phyloP scores from a whole-genome alignment of 2,113 vertebrate species.

The Tragulus kanchil region DNA sequence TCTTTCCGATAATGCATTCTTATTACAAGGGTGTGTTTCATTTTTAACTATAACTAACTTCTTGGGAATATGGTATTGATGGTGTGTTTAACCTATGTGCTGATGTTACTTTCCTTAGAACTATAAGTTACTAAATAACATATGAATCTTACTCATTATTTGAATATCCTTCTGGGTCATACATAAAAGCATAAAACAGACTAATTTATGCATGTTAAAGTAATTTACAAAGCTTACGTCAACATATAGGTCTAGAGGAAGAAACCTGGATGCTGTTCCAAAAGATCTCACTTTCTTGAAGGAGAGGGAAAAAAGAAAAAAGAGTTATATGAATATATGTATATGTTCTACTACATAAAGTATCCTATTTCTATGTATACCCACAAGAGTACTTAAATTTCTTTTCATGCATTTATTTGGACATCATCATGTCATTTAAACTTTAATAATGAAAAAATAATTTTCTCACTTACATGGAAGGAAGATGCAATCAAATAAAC shows the following conservation, averaged over 20 bases:
- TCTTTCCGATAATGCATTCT: neutral
- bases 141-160: neutral
- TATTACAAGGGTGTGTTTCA: neutral
- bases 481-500: neutral
- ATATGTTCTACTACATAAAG: neutral
- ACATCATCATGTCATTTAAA: neutral
- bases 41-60: conserved; percentile 3
- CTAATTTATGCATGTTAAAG: neutral
- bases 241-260: conserved; percentile 11
- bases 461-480: neutral
- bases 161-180: neutral
- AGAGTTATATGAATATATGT: neutral
- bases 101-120: neutral
- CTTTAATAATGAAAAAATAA: conserved; percentile 13
- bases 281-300: neutral
- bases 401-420: neutral
- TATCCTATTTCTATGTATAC: neutral
- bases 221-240: conserved; percentile 3
- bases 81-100: neutral
- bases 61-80: neutral
- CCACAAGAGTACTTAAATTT: neutral
- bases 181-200: neutral
- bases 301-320: neutral
- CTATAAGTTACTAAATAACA: neutral
- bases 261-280: neutral